Evolutionary conservation across 2,797 vertebrate species (phyloP), one percentile per base, ranked within the genome.

Genomic region (Parauchenoglanis punctatus): DNA sequence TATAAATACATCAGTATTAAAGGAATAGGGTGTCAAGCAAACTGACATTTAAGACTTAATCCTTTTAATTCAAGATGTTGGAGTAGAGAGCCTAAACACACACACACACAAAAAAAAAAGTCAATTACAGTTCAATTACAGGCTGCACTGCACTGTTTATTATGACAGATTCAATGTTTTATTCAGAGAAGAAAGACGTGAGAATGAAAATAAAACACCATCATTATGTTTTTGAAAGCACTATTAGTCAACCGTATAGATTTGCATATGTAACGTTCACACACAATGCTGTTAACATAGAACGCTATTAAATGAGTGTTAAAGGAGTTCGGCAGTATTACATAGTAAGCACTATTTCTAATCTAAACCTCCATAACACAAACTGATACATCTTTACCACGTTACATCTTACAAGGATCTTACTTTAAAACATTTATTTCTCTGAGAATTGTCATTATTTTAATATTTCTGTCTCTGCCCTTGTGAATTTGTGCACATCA

Each of bases 191-290:
- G 44, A 49, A 49, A 20, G 25, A 65, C 13, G 25, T 11, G 40
- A 17, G 40, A 49, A 82, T n/a, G 25, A 82, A 82, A 49, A 46
- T 28, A 28, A 82, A 63, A 46, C 25, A 65, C n/a, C 40, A 81
- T 46, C 80, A 65, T 70, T 82, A 78, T 70, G 25, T 73, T 58
- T 75, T 87, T 63, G 46, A 75, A 68, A 77, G 72, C 72, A 65
- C 25, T 23, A 76, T 63, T 28, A 65, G 44, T 49, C 44, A 77
- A 54, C 58, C 20, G 1, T n/a, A 20, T 0, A 52, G 17, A 77
- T 65, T 78, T 65, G 28, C 40, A 20, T 83, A 15, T 7, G 54
- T 61, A 23, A 65, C 23, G 44, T 65, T 76, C 72, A 83, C 63
- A 67, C 61, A 67, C 17, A 63, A 25, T 61, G 56, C 76, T 5